Evolutionary conservation across 1,140 invertebrate genomes (phyloP), one percentile per base, ranked within the genome.

Genomic region (Neodiprion fabricii): DNA sequence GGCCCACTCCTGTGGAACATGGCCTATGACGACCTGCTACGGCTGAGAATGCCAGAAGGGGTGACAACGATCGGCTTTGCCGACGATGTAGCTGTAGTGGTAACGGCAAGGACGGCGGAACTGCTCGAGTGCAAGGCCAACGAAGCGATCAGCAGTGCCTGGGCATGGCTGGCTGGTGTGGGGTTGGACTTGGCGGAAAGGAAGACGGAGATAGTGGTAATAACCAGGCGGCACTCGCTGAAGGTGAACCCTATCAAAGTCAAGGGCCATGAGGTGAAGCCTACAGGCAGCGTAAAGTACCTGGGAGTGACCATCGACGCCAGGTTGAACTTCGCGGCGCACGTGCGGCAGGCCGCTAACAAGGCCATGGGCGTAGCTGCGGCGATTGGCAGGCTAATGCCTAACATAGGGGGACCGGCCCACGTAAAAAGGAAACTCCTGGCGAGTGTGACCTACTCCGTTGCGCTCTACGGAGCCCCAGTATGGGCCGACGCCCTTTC

Each of bases 121-220:
- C 28, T 40, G 2, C 28, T 40, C 2, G 28, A 40, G 28, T 2
- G 2, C 28, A 40, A 40, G 28, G 5, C 28, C 28, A 40, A 1
- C 2, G 28, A 40, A 40, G 28, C 71, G 2, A 21, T 74, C 21
- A 65, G 14, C 28, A 47, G 61, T 7, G 70, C 66, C 17, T 48
- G 67, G 17, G n/a, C 14, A 8, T 73, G 67, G 50, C 47, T 77
- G 21, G 47, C 40, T 8, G 67, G 72, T 14, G 68, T 78, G n/a
- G 70, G 79, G 28, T 75, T 77, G 28, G 78, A 80, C 48, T 53
- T 78, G 14, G 71, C 73, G 10, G 77, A 40, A 66, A 12, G 72
- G 14, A 78, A 81, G 70, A 78, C 76, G 1, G 72, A 80, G 28
- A 48, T 72, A 12, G 48, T 81, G 0, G 12, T 78, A 4, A 49